Evolutionary conservation across 2,888 invertebrate species (phyloP), one percentile per base, ranked within the genome.

Genomic region (Ferrisia virgata): DNA sequence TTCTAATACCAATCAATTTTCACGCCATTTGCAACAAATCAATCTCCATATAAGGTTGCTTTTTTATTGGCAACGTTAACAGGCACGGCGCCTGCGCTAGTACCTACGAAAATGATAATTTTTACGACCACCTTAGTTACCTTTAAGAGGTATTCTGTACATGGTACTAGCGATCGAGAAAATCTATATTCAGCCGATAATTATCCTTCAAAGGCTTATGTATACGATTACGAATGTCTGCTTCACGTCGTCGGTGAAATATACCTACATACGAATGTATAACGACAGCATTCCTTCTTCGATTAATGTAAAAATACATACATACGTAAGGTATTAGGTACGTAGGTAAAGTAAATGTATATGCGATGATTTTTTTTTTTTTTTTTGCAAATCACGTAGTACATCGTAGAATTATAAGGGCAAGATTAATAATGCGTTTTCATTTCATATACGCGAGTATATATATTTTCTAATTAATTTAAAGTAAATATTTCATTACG

Each of bases 361-460:
- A n/a, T 18, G 18, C 13, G 43, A 43, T 13, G 47, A 47, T 64
- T 15, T 64, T 28, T 28, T 64, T 53, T 64, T 39, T 25, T 58
- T 6, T 58, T 58, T 31, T 64, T 6, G 64, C 64, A 64, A 64
- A 22, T 25, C 25, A 18, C 11, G 53, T n/a, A 40, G 11, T 18
- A n/a, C 11, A 47, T 11, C 47, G 47, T n/a, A 69, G 69, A 69
- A 69, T 69, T 69, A 76, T 76, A 76, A 76, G 9, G 36, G 33
- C 36, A 22, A 76, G 72, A 76, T 76, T 76, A 28, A n/a, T n/a
- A n/a, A 76, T 36, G 28, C 36, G 28, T 31, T 15, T 69, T 69
- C 72, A 36, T 76, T 76, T 76, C 72, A 76, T 76, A 76, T 76
- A n/a, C n/a, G n/a, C n/a, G n/a, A n/a, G n/a, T n/a, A n/a, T n/a